Base-by-base conservation (phyloP, 2,797 vertebrate genomes). In the Hippocampus kuda region DNA sequence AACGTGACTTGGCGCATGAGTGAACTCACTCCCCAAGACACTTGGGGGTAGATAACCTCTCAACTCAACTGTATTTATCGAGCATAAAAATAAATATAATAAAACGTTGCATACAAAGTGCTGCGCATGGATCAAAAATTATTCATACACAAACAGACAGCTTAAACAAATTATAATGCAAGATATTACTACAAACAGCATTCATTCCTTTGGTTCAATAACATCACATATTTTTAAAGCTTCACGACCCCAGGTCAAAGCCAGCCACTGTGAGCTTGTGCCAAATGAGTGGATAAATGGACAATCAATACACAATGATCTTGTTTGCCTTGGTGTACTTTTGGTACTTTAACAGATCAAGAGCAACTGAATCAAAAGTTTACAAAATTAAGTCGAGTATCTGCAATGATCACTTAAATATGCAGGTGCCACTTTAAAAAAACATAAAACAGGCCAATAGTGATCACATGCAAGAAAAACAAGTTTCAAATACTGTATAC, bases 221-320 rank as follows among this genome's bases (percentile, higher is more conserved):
- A 79, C 61, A 77, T 83, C 79, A 83, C 78, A 76, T 73, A 75
- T 73, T 70, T 71, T 76, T 68, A 70, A 75, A 71, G 73, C 70
- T 77, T 71, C 51, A 77, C 67, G 79, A 83, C 83, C 69, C 77
- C 70, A 27, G 60, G 26, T 66, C 76, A 81, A 73, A 77, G 74
- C 74, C 80, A 74, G 80, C 27, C 73, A 20, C 62, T 3, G 34
- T 70, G 68, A 27, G 71, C 65, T 69, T 15, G 30, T 72, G 80
- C 72, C 73, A 82, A 61, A 67, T 49, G 10, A 66, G 65, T 27
- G 49, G 77, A 81, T 79, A 74, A 85, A 72, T 70, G 65, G 51
- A 68, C 34, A 38, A 38, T 38, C 12, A 22, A 66, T 66, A 53
- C 13, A 22, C 34, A 59, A 67, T 2, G 63, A 53, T 78, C 60